phyloP scores from a whole-genome alignment of 1,140 invertebrate genomes.

The Drosophila seguyi region DNA sequence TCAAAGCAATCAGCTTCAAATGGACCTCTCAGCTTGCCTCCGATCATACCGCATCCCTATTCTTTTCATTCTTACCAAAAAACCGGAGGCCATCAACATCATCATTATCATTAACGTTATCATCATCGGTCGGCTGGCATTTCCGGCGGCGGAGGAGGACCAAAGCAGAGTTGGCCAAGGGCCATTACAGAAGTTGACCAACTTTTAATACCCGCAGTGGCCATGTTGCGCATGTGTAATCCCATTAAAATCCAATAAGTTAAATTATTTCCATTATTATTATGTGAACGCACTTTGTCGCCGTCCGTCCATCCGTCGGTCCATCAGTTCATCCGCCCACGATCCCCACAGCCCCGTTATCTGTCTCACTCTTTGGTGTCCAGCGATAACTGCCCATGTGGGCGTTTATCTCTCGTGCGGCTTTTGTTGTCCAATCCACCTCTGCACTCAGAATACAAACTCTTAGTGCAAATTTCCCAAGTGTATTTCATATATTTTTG shows the following conservation, averaged over 20 bases:
- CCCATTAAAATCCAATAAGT: conserved; percentile 85
- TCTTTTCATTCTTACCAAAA: not conserved
- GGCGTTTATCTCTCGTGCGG: conserved; percentile 66
- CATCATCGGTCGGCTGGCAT: conserved; percentile 34
- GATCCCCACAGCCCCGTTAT: not conserved
- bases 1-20: conserved; percentile 61
- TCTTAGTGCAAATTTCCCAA: not conserved
- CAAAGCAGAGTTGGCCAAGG: conserved; percentile 32
- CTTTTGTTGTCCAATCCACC: conserved; percentile 55
- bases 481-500: not conserved
- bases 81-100: conserved; percentile 49
- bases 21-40: conserved; percentile 4
- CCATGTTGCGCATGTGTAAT: conserved; percentile 82
- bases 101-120: conserved; percentile 55
- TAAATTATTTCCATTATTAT: conserved; percentile 85
- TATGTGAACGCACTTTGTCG: conserved; percentile 79
- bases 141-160: conserved; percentile 16
- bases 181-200: conserved; percentile 71
- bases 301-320: conserved; percentile 43
- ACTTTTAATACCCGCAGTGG: conserved; percentile 74
- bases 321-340: conserved; percentile 45
- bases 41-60: not conserved
- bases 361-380: conserved; percentile 19
- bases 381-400: conserved; percentile 64
- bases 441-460: conserved; percentile 5